phyloP scores from a whole-genome alignment of 1,140 invertebrate species.

The Drosophila ironensis region DNA sequence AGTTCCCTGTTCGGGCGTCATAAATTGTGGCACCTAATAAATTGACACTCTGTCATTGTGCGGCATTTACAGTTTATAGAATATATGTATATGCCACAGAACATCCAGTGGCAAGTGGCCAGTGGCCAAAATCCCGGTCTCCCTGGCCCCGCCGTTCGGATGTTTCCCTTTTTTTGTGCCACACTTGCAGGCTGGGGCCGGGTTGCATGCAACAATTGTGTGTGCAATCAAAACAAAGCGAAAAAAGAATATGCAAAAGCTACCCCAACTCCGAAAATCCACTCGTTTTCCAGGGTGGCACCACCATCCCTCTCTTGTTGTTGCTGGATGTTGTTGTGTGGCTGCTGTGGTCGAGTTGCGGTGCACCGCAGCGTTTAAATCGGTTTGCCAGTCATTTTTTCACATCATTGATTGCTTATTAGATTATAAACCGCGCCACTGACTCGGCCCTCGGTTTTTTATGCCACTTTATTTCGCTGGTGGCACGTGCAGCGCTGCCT shows the following conservation, averaged over 20 bases:
- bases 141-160: neutral
- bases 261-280: slow-evolving; percentile 15
- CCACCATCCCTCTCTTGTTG: neutral
- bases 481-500: slow-evolving; percentile 57
- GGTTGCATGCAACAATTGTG: slow-evolving; percentile 77
- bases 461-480: slow-evolving; percentile 22
- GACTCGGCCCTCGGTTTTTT: slow-evolving; percentile 18
- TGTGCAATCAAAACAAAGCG: slow-evolving; percentile 12
- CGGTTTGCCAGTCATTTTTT: slow-evolving; percentile 76
- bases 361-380: slow-evolving; percentile 73
- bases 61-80: slow-evolving; percentile 71
- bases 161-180: slow-evolving; percentile 12
- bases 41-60: slow-evolving; percentile 77
- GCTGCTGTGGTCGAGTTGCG: slow-evolving; percentile 47
- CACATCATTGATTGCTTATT: slow-evolving; percentile 78
- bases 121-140: neutral
- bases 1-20: slow-evolving; percentile 38
- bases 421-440: slow-evolving; percentile 70
- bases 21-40: slow-evolving; percentile 78
- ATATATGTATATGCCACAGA: neutral
- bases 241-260: slow-evolving; percentile 48
- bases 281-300: slow-evolving; percentile 1
- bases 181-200: slow-evolving; percentile 44
- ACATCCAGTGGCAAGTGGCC: neutral
- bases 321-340: slow-evolving; percentile 6